phyloP scores from a whole-genome alignment of 2,888 invertebrate genomes.

The Drosophila bunnanda region DNA sequence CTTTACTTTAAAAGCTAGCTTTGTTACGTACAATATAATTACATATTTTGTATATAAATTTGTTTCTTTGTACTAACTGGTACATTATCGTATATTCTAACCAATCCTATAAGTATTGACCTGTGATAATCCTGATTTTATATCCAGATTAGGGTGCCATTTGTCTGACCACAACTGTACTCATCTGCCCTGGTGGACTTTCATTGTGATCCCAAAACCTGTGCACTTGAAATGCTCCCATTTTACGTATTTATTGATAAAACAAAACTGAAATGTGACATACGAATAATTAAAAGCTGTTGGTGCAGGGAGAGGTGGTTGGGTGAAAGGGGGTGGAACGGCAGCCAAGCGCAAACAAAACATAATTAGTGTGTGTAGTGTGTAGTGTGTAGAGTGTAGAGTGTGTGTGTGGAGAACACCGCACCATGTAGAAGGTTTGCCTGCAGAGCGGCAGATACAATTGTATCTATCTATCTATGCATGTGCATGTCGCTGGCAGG shows the following conservation, averaged over 20 bases:
- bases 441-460: slow-evolving; percentile 56
- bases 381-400: slow-evolving; percentile 19
- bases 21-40: no score
- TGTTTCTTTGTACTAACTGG: background rate
- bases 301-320: background rate
- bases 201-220: slow-evolving; percentile 37
- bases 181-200: background rate
- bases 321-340: slow-evolving; percentile 23
- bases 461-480: slow-evolving; percentile 57
- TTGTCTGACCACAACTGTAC: background rate
- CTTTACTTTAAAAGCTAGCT: no score
- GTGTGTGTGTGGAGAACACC: slow-evolving; percentile 16
- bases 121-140: background rate
- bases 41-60: no score
- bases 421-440: slow-evolving; percentile 1
- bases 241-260: slow-evolving; percentile 50
- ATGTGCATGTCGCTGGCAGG: slow-evolving; percentile 51
- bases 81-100: background rate
- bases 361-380: slow-evolving; percentile 67
- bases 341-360: slow-evolving; percentile 68
- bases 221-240: slow-evolving; percentile 49
- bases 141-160: no score
- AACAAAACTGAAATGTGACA: slow-evolving; percentile 46
- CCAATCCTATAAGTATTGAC: background rate
- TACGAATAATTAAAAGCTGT: slow-evolving; percentile 59